These are phyloP conservation scores for Megalops cyprinoides DNA, from an alignment of 2,797 vertebrate genomes.

Conservation along the genomic window DNA sequence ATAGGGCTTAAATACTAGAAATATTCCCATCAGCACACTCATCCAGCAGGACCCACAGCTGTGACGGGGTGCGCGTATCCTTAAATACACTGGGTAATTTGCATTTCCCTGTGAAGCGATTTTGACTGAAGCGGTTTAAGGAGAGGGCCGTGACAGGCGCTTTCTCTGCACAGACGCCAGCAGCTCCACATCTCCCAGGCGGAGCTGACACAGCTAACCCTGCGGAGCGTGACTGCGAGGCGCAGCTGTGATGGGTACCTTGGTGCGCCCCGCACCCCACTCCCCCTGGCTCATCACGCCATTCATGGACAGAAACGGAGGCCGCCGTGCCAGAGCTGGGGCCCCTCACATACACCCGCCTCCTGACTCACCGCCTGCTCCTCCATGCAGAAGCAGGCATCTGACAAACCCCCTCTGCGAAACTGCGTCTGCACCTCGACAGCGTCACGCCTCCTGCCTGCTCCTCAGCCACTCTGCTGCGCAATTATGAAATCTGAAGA, in stretches of 20 bases:
- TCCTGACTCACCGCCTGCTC: neutral
- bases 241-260: neutral
- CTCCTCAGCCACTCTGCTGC: no score
- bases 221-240: no score
- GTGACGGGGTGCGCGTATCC: no score
- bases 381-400: neutral
- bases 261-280: neutral
- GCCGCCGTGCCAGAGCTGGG: neutral
- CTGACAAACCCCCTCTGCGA: no score
- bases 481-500: no score
- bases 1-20: neutral
- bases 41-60: no score
- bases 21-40: no score
- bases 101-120: neutral
- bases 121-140: neutral
- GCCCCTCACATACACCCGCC: neutral
- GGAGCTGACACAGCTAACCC: neutral
- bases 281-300: neutral
- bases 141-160: no score
- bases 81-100: neutral
- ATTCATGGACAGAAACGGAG: neutral
- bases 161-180: no score
- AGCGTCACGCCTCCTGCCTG: no score
- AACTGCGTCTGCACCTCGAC: no score
- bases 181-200: no score